Base-by-base conservation (phyloP, 2,797 vertebrate species). In the Fundulus diaphanus region DNA sequence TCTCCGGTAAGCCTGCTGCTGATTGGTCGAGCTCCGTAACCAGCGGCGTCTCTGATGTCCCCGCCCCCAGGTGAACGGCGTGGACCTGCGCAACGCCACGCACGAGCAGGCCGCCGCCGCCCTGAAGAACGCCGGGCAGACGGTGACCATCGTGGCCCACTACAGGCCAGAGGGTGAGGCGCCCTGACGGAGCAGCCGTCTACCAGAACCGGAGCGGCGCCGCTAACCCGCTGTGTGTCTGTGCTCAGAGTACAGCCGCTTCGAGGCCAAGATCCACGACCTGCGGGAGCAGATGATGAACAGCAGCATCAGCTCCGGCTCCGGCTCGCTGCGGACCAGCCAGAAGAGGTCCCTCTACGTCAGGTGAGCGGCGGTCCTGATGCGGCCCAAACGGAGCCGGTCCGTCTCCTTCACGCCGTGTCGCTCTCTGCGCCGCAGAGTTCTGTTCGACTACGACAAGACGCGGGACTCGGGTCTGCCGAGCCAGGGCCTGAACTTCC, bases 201-300 rank as follows among this genome's bases (percentile, higher is more conserved):
- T n/a, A n/a, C n/a, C n/a, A n/a, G n/a, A n/a, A n/a, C n/a, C n/a
- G n/a, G n/a, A n/a, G n/a, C n/a, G n/a, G n/a, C 54, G 2, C 15
- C 56, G 18, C 6, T 31, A 22, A 63, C 33, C 29, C 3, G 20
- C 33, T 5, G 20, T 63, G 33, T 63, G 49, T 27, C 44, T 29
- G 18, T n/a, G 72, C 79, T 57, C 92, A 99, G 98, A 99, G 80
- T 99, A 99, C 92, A 97, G 97, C 81, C 96, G 97, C 29, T 99
- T 99, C 74, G 97, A 99, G 93, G 98, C 98, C 0, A 99, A 99
- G 95, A 99, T 99, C 89, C 98, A 99, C 88, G 97, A 99, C 90
- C 92, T 99, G 81, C 92, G 98, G 70, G 98, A 99, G 87, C 97
- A 99, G 92, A 99, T 99, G 98, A 99, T 99, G 98, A 99, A 97